A percentile compares a stretch with the other conserved stretches of the same genome.
Evolutionary conservation across 2,888 invertebrate species (phyloP).

Genomic region (Stenodema calcarata): DNA sequence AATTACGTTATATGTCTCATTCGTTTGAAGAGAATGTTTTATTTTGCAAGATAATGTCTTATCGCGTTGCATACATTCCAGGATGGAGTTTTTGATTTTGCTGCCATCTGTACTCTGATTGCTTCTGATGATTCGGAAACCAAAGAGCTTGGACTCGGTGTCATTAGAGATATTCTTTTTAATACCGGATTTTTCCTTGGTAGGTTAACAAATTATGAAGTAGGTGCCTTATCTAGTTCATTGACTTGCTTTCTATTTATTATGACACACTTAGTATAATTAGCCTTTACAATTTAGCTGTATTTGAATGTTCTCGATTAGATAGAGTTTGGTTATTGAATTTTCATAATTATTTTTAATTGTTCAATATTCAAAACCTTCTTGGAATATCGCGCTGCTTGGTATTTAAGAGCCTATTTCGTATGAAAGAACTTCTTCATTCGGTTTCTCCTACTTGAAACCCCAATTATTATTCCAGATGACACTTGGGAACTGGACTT

Average conservation of each 20-base stretch:
- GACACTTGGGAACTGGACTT: slow-evolving; percentile 41
- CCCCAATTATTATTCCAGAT: background rate
- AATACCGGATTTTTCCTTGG: slow-evolving; percentile 25
- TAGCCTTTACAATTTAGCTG: too few relatives aligned
- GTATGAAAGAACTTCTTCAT: background rate
- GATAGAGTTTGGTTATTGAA: too few relatives aligned
- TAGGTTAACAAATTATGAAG: background rate
- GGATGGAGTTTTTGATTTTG: slow-evolving; percentile 26
- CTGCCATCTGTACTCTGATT: background rate
- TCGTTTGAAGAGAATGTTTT: background rate
- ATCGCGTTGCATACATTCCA: background rate
- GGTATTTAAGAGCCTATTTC: too few relatives aligned
- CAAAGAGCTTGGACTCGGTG: background rate
- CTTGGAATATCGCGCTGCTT: too few relatives aligned
- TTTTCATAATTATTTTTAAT: too few relatives aligned
- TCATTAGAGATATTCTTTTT: background rate
- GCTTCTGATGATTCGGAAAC: background rate
- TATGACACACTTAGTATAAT: too few relatives aligned
- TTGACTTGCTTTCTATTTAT: too few relatives aligned
- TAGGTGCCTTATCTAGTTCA: too few relatives aligned
- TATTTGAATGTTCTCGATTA: too few relatives aligned
- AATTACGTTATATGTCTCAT: background rate
- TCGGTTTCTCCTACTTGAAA: background rate
- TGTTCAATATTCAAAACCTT: too few relatives aligned
- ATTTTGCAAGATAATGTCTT: background rate